Percentiles rank a stretch among this genome's conserved stretches.
phyloP scores from a whole-genome alignment of 1,140 invertebrate genomes.

The Leptopilina clavipes region DNA sequence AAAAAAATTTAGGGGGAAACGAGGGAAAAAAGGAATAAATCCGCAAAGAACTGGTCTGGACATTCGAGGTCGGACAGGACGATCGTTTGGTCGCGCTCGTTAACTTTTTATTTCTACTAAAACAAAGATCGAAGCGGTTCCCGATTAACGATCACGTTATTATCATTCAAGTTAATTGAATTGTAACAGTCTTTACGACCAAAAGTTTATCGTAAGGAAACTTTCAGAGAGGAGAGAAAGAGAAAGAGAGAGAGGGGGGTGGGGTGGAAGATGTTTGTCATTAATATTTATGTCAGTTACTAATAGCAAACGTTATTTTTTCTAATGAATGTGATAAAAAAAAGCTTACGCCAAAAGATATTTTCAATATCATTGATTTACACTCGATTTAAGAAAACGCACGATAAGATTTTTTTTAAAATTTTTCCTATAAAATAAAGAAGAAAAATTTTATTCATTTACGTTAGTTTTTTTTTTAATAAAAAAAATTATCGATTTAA shows the following conservation, averaged over 20 bases:
- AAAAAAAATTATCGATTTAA: too few relatives aligned
- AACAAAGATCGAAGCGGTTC: constrained; percentile 24
- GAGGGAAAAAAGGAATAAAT: constrained; percentile 24
- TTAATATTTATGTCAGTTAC: constrained; percentile 27
- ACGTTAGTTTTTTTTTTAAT: too few relatives aligned
- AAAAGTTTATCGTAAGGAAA: constrained; percentile 12
- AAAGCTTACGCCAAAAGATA: neutral
- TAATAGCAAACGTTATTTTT: constrained; percentile 5
- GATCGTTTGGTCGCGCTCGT: constrained; percentile 26
- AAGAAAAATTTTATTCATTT: too few relatives aligned
- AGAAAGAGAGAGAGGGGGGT: neutral
- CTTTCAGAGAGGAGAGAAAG: neutral
- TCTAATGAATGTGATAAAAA: neutral
- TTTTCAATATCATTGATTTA: too few relatives aligned
- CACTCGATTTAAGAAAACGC: too few relatives aligned
- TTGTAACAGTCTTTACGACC: constrained; percentile 31
- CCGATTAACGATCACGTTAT: constrained; percentile 34
- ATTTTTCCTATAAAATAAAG: too few relatives aligned
- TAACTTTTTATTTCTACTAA: constrained; percentile 34
- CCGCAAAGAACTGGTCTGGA: constrained; percentile 34
- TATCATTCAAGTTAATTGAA: constrained; percentile 34
- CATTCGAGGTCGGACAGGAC: constrained; percentile 35
- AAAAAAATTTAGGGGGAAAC: neutral
- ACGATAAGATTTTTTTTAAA: too few relatives aligned
- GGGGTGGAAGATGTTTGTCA: neutral